These are phyloP conservation scores for Sebastes nivosus DNA, from an alignment of 2,797 vertebrate species.

Conservation along the genomic window DNA sequence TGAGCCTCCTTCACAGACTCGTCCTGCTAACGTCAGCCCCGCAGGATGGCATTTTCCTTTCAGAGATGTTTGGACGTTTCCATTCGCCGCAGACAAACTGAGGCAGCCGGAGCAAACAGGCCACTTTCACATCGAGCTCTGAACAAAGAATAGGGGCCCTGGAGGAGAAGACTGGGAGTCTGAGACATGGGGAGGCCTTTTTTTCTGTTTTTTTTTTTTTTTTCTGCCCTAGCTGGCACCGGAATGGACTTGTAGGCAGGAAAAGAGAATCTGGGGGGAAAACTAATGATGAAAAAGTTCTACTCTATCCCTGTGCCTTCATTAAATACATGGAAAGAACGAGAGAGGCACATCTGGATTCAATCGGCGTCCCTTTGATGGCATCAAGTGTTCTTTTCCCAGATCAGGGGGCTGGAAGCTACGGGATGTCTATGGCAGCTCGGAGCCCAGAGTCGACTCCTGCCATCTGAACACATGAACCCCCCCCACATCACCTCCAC, in stretches of 20 bases:
- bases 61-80: conserved; percentile 63
- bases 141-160: conserved; percentile 57
- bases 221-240: conserved; percentile 63
- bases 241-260: conserved; percentile 75
- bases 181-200: conserved; percentile 50
- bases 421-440: conserved; percentile 89
- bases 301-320: conserved; percentile 91
- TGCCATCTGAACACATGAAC: conserved; percentile 76
- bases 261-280: conserved; percentile 82
- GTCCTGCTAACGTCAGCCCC: conserved; percentile 3
- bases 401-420: conserved; percentile 92
- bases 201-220: background rate
- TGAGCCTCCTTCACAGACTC: background rate
- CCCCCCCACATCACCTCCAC: conserved; percentile 45
- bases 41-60: conserved; percentile 30
- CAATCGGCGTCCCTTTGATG: conserved; percentile 97
- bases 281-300: conserved; percentile 95
- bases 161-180: conserved; percentile 46
- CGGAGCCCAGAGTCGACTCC: conserved; percentile 80
- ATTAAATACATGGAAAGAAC: conserved; percentile 98
- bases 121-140: conserved; percentile 53
- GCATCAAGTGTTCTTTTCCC: conserved; percentile 98
- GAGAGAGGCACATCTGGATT: conserved; percentile 94
- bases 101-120: conserved; percentile 35
- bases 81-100: conserved; percentile 50